Conservation (phyloP, 1,140 invertebrate species). For the Nasonia giraulti region DNA sequence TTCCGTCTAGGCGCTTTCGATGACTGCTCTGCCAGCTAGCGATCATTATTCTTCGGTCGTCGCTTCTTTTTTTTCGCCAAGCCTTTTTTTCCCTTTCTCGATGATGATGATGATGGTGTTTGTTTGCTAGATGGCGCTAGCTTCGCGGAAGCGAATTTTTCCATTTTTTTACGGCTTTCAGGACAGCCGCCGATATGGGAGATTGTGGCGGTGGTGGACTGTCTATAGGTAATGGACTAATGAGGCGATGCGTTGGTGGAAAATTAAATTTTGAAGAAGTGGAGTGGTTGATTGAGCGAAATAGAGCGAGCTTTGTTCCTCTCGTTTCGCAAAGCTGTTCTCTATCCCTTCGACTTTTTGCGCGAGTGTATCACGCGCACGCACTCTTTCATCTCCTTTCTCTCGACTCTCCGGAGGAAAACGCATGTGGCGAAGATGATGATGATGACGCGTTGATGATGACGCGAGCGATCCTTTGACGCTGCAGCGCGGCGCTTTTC, state of each 20-base stretch:
- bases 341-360: neutral
- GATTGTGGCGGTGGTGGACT: neutral
- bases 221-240: neutral
- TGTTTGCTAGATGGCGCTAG: slow-evolving; percentile 17
- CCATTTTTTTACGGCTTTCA: neutral
- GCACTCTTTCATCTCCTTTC: slow-evolving; percentile 24
- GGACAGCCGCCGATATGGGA: neutral
- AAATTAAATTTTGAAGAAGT: no score
- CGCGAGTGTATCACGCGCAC: neutral
- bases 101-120: slow-evolving; percentile 46
- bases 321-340: neutral
- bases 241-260: neutral
- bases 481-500: slow-evolving; percentile 16
- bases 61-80: slow-evolving; percentile 35
- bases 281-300: no score
- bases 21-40: slow-evolving; percentile 35
- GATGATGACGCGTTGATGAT: slow-evolving; percentile 37
- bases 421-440: slow-evolving; percentile 29
- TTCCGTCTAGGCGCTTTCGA: slow-evolving; percentile 41
- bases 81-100: slow-evolving; percentile 6
- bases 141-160: slow-evolving; percentile 5
- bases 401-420: neutral
- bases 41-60: slow-evolving; percentile 46
- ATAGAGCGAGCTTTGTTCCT: neutral
- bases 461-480: slow-evolving; percentile 27